Evolutionary conservation across 2,888 invertebrate genomes (phyloP).

Genomic region (Vannuccia rotundouncinata): DNA sequence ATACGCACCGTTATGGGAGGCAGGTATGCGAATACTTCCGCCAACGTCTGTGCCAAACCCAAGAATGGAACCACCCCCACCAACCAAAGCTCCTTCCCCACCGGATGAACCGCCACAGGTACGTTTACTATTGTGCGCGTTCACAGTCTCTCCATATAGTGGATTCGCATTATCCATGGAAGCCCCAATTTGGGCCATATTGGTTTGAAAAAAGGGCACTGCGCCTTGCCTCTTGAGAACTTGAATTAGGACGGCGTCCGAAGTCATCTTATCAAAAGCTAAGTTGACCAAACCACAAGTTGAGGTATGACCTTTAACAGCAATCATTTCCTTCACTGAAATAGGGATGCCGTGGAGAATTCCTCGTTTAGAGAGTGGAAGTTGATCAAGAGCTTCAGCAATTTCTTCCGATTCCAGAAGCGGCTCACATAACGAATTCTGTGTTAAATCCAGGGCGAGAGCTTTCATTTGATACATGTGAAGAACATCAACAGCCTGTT

Average conservation of each 20-base stretch:
- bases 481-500: conserved; percentile 27
- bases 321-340: conserved; percentile 30
- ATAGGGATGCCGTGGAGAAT: conserved; percentile 34
- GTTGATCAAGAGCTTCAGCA: neutral
- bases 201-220: conserved; percentile 4
- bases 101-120: conserved; percentile 30
- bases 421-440: neutral
- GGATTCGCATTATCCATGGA: conserved; percentile 15
- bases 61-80: conserved; percentile 4
- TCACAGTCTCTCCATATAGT: conserved; percentile 1
- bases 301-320: neutral
- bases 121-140: neutral
- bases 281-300: neutral
- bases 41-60: conserved; percentile 33
- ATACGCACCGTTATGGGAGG: conserved; percentile 20
- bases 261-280: neutral
- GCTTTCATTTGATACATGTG: conserved; percentile 24
- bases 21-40: conserved; percentile 34
- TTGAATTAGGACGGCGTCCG: neutral
- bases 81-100: conserved; percentile 32
- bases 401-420: neutral
- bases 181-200: conserved; percentile 1
- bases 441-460: neutral
- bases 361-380: neutral
- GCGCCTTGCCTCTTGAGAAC: conserved; percentile 3